Percentiles rank a stretch among this genome's conserved stretches.
phyloP scores from a whole-genome alignment of 2,113 vertebrate species.

The Sciurus niger region DNA sequence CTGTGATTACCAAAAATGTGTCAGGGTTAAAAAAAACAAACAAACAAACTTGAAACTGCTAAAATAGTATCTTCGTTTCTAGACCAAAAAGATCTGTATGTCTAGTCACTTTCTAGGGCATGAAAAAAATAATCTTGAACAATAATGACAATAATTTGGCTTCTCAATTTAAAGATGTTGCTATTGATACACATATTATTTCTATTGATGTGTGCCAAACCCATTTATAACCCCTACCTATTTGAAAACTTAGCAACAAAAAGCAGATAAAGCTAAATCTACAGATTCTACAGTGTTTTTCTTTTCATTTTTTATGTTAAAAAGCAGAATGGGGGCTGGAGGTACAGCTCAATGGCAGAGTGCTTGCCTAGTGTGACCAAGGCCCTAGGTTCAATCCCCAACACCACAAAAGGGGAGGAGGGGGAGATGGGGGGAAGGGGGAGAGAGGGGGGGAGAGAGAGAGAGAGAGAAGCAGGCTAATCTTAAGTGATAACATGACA shows the following conservation, averaged over 20 bases:
- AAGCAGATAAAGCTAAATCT: constrained; percentile 18
- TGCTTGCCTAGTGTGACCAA: neutral
- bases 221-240: neutral
- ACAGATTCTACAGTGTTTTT: neutral
- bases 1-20: constrained; percentile 17
- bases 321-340: neutral
- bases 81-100: constrained; percentile 25
- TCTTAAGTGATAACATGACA: constrained; percentile 37
- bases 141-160: constrained; percentile 36
- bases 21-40: neutral
- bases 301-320: constrained; percentile 58
- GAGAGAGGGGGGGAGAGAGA: too few species aligned
- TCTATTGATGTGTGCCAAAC: neutral
- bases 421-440: too few species aligned
- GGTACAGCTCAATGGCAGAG: neutral
- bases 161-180: constrained; percentile 26
- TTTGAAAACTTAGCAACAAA: constrained; percentile 65
- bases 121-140: constrained; percentile 27
- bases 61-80: constrained; percentile 19
- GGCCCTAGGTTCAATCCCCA: neutral
- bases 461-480: neutral
- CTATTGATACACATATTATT: neutral
- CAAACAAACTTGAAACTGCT: neutral
- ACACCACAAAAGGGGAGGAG: too few species aligned
- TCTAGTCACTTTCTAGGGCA: constrained; percentile 29